Evolutionary conservation across 1,140 invertebrate genomes (phyloP), one percentile per base, ranked within the genome.

Genomic region (Megalonaias nervosa): DNA sequence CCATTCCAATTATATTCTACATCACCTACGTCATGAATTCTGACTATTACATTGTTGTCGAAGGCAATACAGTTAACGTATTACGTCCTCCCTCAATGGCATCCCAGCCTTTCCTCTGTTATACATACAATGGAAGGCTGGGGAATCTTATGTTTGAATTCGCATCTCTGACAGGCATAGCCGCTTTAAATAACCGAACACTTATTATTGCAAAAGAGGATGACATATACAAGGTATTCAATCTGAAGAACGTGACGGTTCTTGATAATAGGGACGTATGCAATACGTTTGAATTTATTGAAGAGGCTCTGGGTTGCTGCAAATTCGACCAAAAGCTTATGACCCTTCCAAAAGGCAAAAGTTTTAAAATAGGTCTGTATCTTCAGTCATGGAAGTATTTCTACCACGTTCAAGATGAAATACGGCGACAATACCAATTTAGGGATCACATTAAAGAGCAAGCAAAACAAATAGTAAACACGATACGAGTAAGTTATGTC

Each of bases 331-430:
- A 21, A 21, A 76, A 69, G 4, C 16, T 80, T 16, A 76, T 79
- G 62, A 64, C 59, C 5, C 62, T 85, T 19, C 55, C 55, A 16
- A 68, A 77, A 70, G 64, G 68, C 26, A 74, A 74, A 66, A 84
- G 80, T 56, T 80, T 71, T 65, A 80, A 79, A 0, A 66, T 84
- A 60, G 62, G 73, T 9, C 81, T 78, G 1, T 88, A 83, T 71
- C 81, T 84, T 48, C 85, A 87, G 67, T 86, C 85, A 0, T 88
- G 84, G 82, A 85, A 84, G 74, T 88, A 88, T 71, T 88, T 88
- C 79, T 31, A 81, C 23, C 69, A 81, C 31, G 70, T 78, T 13
- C 66, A 26, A 21, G 67, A 82, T 13, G 72, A 77, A 21, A 69
- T 88, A 1, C 17, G 71, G 48, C 71, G 69, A 15, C 76, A 85